Evolutionary conservation across 53 echinoderm and acorn worm species (phyloP).

Genomic region (Apostichopus leukothele): DNA sequence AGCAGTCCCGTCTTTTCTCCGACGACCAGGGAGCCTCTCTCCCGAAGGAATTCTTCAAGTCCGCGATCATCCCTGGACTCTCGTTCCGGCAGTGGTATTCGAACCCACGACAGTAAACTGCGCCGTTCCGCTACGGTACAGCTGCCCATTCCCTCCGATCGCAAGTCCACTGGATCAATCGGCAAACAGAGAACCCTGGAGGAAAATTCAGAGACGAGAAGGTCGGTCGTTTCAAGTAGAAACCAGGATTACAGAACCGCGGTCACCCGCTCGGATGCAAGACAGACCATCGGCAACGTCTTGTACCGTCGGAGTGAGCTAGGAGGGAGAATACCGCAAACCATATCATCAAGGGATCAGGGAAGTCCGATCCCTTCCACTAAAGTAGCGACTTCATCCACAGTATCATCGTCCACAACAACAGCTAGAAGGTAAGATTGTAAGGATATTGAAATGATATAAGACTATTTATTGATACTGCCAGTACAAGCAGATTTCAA

Average conservation of each 20-base stretch:
- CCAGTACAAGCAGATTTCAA: too few relatives aligned
- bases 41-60: constrained; percentile 27
- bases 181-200: constrained; percentile 22
- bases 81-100: constrained; percentile 65
- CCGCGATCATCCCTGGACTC: constrained; percentile 66
- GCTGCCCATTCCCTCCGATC: constrained; percentile 32
- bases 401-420: constrained; percentile 22
- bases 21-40: constrained; percentile 28
- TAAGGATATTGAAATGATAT: too few relatives aligned
- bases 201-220: constrained; percentile 33
- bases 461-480: too few relatives aligned
- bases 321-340: constrained; percentile 54
- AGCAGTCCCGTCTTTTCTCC: constrained; percentile 56
- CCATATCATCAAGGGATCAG: not conserved
- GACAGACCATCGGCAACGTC: constrained; percentile 84
- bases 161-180: constrained; percentile 64
- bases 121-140: constrained; percentile 41
- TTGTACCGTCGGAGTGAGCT: constrained; percentile 76
- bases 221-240: constrained; percentile 14
- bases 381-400: not conserved
- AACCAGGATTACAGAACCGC: constrained; percentile 17
- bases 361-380: not conserved
- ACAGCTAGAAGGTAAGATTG: constrained; percentile 24
- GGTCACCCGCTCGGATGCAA: constrained; percentile 67
- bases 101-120: constrained; percentile 41